Conservation (phyloP, 2,113 vertebrate species). For the Oryzias woworae region DNA sequence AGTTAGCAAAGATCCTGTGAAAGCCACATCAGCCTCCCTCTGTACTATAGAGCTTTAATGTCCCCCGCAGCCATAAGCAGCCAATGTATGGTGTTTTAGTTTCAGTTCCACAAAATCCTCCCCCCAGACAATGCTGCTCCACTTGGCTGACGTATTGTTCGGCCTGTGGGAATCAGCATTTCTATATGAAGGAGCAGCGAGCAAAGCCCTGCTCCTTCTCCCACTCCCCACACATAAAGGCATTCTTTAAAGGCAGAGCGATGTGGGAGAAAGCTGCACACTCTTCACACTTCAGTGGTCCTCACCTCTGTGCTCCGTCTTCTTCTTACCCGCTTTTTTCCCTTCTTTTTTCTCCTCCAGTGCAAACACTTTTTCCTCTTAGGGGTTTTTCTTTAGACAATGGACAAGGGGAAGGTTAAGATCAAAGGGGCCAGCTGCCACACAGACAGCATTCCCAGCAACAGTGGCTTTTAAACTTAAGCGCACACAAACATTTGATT, state of each 20-base stretch:
- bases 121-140: constrained; percentile 76
- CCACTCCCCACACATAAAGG: constrained; percentile 70
- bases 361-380: constrained; percentile 66
- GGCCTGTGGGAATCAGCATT: constrained; percentile 87
- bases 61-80: constrained; percentile 45
- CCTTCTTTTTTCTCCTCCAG: constrained; percentile 51
- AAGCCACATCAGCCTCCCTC: constrained; percentile 7
- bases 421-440: constrained; percentile 91
- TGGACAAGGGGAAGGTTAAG: constrained; percentile 83
- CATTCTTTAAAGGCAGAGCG: constrained; percentile 70
- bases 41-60: constrained; percentile 29
- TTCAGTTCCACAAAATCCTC: constrained; percentile 69
- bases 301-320: constrained; percentile 14
- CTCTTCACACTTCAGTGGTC: constrained; percentile 91
- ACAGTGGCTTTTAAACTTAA: constrained; percentile 8
- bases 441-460: constrained; percentile 75
- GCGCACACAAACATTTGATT: constrained; percentile 14
- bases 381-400: constrained; percentile 88
- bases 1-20: constrained; percentile 9
- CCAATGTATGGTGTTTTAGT: constrained; percentile 65
- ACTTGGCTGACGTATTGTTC: constrained; percentile 81
- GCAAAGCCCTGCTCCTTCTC: constrained; percentile 34
- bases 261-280: constrained; percentile 83
- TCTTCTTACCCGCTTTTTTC: constrained; percentile 33
- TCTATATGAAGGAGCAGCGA: constrained; percentile 77